Evolutionary conservation across 1,140 invertebrate species (phyloP).

Genomic region (Carposina sasakii): DNA sequence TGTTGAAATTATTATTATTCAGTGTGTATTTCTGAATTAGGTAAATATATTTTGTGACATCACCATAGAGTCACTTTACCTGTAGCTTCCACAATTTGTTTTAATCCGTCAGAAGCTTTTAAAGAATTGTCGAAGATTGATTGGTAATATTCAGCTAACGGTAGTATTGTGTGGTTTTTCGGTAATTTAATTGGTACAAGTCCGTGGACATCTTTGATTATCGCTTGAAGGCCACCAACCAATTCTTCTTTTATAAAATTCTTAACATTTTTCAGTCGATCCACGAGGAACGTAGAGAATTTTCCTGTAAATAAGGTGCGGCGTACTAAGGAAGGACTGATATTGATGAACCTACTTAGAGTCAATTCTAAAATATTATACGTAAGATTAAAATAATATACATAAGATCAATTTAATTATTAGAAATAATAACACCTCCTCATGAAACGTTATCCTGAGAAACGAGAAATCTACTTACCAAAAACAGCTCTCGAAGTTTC

Average conservation of each 20-base stretch:
- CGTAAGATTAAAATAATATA: too few relatives aligned
- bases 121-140: slow-evolving; percentile 42
- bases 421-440: too few relatives aligned
- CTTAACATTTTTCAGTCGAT: slow-evolving; percentile 62
- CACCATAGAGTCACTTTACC: too few relatives aligned
- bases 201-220: slow-evolving; percentile 38
- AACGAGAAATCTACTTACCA: slow-evolving; percentile 43
- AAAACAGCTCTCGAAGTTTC: slow-evolving; percentile 77
- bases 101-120: slow-evolving; percentile 56
- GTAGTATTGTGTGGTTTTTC: slow-evolving; percentile 28
- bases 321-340: too few relatives aligned
- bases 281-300: slow-evolving; percentile 66
- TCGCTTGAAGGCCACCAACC: slow-evolving; percentile 43
- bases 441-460: too few relatives aligned
- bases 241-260: slow-evolving; percentile 75
- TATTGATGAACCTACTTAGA: too few relatives aligned
- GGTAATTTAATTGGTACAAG: slow-evolving; percentile 30
- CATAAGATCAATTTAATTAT: too few relatives aligned
- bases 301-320: slow-evolving; percentile 61
- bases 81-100: slow-evolving; percentile 67
- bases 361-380: too few relatives aligned
- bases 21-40: too few relatives aligned
- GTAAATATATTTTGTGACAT: too few relatives aligned
- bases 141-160: slow-evolving; percentile 48
- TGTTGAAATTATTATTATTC: too few relatives aligned